Conservation (phyloP, 1,140 invertebrate species). For the Camponotus pennsylvanicus region DNA sequence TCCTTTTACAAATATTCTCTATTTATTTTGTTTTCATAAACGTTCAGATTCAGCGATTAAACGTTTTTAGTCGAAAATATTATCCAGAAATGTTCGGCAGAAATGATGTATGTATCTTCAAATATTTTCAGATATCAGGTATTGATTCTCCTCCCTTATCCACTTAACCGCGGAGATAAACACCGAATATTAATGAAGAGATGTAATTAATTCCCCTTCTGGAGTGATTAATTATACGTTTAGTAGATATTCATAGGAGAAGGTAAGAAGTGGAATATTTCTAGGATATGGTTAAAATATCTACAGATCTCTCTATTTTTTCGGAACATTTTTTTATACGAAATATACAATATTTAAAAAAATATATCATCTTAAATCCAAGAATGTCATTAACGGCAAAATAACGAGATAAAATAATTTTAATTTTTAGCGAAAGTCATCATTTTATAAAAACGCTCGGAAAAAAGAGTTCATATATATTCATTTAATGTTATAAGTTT, state of each 20-base stretch:
- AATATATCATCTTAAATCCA: neutral
- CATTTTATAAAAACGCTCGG: neutral
- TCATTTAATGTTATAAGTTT: neutral
- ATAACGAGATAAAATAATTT: neutral
- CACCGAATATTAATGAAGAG: conserved; percentile 32
- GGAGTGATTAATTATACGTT: conserved; percentile 27
- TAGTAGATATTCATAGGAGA: conserved; percentile 23
- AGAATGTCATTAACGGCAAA: neutral
- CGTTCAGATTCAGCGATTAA: neutral
- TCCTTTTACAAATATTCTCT: neutral
- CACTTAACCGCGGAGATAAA: neutral
- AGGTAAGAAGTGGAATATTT: neutral
- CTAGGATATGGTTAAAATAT: neutral
- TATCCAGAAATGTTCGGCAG: neutral
- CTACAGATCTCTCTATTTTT: neutral
- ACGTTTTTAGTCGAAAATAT: neutral
- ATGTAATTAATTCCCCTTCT: conserved; percentile 22
- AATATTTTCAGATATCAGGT: neutral
- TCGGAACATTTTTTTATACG: neutral
- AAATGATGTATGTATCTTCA: neutral
- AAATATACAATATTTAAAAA: conserved; percentile 22
- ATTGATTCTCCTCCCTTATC: neutral
- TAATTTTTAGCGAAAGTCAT: neutral
- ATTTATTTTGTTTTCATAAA: neutral
- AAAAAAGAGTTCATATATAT: neutral